A percentile compares a stretch with the other conserved stretches of the same genome.
Evolutionary conservation across 2,888 invertebrate species (phyloP).

Genomic region (Archips xylosteana): DNA sequence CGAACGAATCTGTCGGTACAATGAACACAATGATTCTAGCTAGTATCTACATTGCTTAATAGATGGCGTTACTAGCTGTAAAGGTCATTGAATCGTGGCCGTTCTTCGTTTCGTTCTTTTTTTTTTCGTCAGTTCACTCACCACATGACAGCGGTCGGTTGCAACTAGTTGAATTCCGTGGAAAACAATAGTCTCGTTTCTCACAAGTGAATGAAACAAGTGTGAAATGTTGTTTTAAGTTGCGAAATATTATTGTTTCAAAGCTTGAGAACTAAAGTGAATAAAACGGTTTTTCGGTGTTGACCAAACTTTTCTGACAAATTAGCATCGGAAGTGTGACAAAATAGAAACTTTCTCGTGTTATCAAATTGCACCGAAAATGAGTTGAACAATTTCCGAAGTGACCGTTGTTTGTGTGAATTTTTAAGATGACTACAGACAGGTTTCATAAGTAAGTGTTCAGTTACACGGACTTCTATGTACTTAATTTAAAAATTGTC

Average conservation of each 20-base stretch:
- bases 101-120: conserved; percentile 30
- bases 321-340: conserved; percentile 59
- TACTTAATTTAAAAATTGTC: conserved; percentile 16
- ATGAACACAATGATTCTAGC: neutral
- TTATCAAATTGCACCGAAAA: conserved; percentile 71
- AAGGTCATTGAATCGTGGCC: conserved; percentile 42
- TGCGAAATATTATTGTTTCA: conserved; percentile 18
- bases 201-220: conserved; percentile 53
- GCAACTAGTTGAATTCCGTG: conserved; percentile 25
- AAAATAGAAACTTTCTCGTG: conserved; percentile 73
- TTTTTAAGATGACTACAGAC: conserved; percentile 83
- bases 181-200: conserved; percentile 39
- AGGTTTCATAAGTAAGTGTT: conserved; percentile 87
- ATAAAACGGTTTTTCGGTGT: conserved; percentile 23
- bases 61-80: conserved; percentile 22
- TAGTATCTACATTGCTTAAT: neutral
- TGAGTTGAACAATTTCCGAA: conserved; percentile 74
- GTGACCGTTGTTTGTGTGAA: conserved; percentile 44
- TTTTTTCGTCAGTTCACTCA: conserved; percentile 35
- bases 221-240: conserved; percentile 50
- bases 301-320: conserved; percentile 14
- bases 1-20: neutral
- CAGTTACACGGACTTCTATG: conserved; percentile 10
- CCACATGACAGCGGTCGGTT: conserved; percentile 37
- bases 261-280: conserved; percentile 51